Conservation (phyloP, 2,113 vertebrate species). For the Telmatochromis bifrenatus region DNA sequence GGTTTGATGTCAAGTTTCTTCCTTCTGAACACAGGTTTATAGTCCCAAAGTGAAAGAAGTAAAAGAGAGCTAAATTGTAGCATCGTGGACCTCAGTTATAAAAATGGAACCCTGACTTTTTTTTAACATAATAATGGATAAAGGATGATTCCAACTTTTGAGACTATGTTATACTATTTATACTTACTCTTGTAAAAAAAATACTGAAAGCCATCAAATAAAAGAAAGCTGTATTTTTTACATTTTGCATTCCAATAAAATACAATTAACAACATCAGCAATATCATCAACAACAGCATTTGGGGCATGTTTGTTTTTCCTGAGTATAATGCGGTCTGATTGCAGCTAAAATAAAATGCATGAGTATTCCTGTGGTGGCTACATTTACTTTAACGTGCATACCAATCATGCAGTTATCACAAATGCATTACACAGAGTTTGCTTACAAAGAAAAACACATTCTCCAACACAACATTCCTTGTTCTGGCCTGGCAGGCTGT, state of each 20-base stretch:
- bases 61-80: background rate
- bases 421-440: background rate
- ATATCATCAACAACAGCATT: background rate
- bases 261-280: background rate
- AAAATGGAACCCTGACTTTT: background rate
- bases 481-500: background rate
- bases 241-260: background rate
- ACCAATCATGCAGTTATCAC: background rate
- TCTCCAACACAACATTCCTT: conserved; percentile 12
- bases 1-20: background rate
- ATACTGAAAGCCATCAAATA: background rate
- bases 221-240: background rate
- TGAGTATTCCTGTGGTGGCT: background rate
- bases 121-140: background rate
- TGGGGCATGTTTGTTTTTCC: background rate
- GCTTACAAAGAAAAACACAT: background rate
- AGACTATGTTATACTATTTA: background rate
- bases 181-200: background rate
- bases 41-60: background rate
- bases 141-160: background rate
- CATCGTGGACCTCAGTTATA: background rate
- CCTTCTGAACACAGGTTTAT: background rate
- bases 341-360: background rate
- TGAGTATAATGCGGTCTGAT: background rate
- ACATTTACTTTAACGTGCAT: background rate